Percentiles rank a stretch among this genome's conserved stretches.
Conservation (phyloP, 2,797 vertebrate species). For the Notolepis coatsorum region DNA sequence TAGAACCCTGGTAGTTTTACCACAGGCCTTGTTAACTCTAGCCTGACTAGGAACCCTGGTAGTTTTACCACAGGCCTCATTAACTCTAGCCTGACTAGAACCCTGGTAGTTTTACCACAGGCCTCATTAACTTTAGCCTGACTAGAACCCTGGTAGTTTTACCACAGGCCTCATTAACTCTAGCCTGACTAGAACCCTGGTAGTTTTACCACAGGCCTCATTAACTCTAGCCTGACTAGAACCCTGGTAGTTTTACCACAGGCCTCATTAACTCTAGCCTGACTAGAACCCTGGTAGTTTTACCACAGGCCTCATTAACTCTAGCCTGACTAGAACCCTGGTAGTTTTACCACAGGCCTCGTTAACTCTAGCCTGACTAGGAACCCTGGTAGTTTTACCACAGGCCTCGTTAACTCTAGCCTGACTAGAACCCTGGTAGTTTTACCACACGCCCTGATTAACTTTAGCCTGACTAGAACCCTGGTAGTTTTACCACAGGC, state of each 20-base stretch:
- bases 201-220: slow-evolving; percentile 22
- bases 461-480: background rate
- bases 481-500: slow-evolving; percentile 22
- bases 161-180: slow-evolving; percentile 19
- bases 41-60: background rate
- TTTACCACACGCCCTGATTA: slow-evolving; percentile 18
- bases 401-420: slow-evolving; percentile 14
- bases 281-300: slow-evolving; percentile 15
- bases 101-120: slow-evolving; percentile 20
- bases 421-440: slow-evolving; percentile 10
- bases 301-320: slow-evolving; percentile 16
- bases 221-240: slow-evolving; percentile 1
- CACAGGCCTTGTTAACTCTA: slow-evolving; percentile 18
- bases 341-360: slow-evolving; percentile 22
- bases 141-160: slow-evolving; percentile 12
- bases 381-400: slow-evolving; percentile 16
- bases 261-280: slow-evolving; percentile 11
- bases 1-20: slow-evolving; percentile 12
- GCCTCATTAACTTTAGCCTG: slow-evolving; percentile 11
- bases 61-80: slow-evolving; percentile 22
- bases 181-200: background rate
- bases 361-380: slow-evolving; percentile 3
- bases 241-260: slow-evolving; percentile 20
- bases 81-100: background rate
- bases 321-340: background rate